These are phyloP conservation scores for Epinotia ramella DNA, from an alignment of 2,888 invertebrate species.

Conservation along the genomic window DNA sequence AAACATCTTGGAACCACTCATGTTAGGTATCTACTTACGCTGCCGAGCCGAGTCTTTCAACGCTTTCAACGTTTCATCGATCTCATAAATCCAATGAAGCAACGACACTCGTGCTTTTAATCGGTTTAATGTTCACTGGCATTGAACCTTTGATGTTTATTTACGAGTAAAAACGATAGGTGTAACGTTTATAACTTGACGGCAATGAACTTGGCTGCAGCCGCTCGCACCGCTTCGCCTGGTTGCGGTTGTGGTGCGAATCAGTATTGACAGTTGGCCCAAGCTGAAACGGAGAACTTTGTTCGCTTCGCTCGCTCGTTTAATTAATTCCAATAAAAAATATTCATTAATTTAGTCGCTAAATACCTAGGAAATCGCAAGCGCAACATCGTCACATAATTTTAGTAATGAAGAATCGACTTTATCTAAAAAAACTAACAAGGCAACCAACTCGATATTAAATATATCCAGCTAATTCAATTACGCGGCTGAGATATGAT, in stretches of 20 bases:
- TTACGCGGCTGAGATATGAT: slow-evolving; percentile 35
- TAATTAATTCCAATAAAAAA: no score
- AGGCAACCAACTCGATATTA: slow-evolving; percentile 15
- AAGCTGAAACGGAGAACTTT: no score
- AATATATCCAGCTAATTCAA: slow-evolving; percentile 22
- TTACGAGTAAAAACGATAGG: slow-evolving; percentile 34
- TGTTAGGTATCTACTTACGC: neutral
- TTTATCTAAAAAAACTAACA: neutral
- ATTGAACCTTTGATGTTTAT: slow-evolving; percentile 39
- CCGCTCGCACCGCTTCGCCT: neutral
- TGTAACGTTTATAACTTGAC: slow-evolving; percentile 39
- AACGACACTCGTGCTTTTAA: slow-evolving; percentile 37
- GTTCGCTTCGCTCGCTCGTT: no score
- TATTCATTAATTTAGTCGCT: no score
- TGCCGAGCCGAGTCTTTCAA: neutral
- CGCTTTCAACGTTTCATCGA: slow-evolving; percentile 22
- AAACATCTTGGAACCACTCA: neutral
- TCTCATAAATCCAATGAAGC: slow-evolving; percentile 35
- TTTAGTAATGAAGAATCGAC: no score
- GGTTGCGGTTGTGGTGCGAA: neutral
- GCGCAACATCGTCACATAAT: no score
- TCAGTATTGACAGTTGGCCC: neutral
- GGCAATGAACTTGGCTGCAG: slow-evolving; percentile 38
- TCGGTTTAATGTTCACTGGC: slow-evolving; percentile 33
- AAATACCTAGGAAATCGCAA: no score